Conservation (phyloP, 2,888 invertebrate genomes). For the Noctua comes region DNA sequence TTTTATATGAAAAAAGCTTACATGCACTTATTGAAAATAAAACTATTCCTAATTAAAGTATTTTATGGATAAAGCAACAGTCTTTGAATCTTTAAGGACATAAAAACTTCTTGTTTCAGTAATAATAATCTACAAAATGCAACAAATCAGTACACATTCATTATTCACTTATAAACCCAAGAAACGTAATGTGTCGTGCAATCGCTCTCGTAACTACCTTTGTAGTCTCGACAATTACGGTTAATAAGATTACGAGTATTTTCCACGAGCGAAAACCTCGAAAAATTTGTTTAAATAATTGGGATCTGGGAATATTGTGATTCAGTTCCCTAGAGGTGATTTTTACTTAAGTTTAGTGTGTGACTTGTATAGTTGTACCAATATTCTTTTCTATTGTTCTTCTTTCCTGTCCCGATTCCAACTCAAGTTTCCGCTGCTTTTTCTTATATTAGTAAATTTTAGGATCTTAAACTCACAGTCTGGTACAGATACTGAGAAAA, state of each 20-base stretch:
- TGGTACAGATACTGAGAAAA: neutral
- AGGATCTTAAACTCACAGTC: neutral
- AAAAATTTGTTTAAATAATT: neutral
- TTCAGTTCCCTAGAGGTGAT: neutral
- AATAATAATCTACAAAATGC: too few species aligned
- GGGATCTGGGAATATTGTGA: neutral
- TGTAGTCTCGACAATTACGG: neutral
- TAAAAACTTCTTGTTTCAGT: too few species aligned
- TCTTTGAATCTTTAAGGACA: too few species aligned
- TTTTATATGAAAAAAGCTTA: too few species aligned
- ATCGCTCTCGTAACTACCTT: neutral
- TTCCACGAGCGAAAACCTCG: neutral
- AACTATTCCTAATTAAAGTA: too few species aligned
- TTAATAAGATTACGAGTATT: neutral
- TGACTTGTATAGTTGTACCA: neutral
- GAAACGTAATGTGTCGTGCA: neutral
- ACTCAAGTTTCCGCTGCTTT: neutral
- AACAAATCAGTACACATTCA: too few species aligned
- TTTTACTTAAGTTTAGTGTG: neutral
- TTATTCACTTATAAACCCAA: too few species aligned
- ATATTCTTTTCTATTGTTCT: neutral
- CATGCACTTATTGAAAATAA: too few species aligned
- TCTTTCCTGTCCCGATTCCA: neutral
- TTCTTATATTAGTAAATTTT: neutral
- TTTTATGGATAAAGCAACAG: too few species aligned